Conservation (phyloP, 2,888 invertebrate species). For the Hecatera dysodea region DNA sequence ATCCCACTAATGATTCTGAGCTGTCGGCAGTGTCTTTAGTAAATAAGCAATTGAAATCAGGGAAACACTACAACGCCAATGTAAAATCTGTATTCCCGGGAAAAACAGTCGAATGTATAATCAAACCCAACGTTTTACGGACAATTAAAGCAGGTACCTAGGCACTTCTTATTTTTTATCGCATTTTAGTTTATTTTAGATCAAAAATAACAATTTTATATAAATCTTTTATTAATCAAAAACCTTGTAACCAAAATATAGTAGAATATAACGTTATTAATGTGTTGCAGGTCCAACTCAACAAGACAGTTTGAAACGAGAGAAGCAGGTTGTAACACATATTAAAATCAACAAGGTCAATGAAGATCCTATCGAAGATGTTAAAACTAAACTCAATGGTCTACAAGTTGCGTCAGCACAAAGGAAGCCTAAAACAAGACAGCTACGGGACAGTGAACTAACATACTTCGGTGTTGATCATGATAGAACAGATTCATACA, state of each 20-base stretch:
- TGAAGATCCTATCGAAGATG: slow-evolving; percentile 55
- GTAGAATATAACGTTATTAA: slow-evolving; percentile 12
- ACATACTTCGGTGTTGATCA: slow-evolving; percentile 90
- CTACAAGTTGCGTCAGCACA: slow-evolving; percentile 76
- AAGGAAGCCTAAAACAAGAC: slow-evolving; percentile 82
- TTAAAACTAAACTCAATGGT: slow-evolving; percentile 71
- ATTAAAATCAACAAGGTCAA: slow-evolving; percentile 51
- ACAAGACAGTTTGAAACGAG: slow-evolving; percentile 58
- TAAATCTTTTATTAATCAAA: neutral
- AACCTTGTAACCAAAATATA: slow-evolving; percentile 3
- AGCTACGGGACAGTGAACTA: slow-evolving; percentile 91
- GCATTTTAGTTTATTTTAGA: slow-evolving; percentile 5
- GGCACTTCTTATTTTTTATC: slow-evolving; percentile 1
- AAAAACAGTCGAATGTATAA: slow-evolving; percentile 67
- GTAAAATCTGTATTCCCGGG: slow-evolving; percentile 68
- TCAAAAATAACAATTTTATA: neutral
- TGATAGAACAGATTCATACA: slow-evolving; percentile 55
- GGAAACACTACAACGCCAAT: slow-evolving; percentile 74
- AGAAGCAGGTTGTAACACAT: slow-evolving; percentile 53
- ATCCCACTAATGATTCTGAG: slow-evolving; percentile 66
- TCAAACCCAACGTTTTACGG: slow-evolving; percentile 72
- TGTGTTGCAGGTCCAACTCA: slow-evolving; percentile 68
- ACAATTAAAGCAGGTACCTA: slow-evolving; percentile 79
- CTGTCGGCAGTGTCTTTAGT: slow-evolving; percentile 82
- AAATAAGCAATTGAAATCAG: slow-evolving; percentile 81